Percentiles rank a stretch among this genome's conserved stretches.
phyloP scores from a whole-genome alignment of 2,797 vertebrate species.

The Hyperoplus immaculatus region DNA sequence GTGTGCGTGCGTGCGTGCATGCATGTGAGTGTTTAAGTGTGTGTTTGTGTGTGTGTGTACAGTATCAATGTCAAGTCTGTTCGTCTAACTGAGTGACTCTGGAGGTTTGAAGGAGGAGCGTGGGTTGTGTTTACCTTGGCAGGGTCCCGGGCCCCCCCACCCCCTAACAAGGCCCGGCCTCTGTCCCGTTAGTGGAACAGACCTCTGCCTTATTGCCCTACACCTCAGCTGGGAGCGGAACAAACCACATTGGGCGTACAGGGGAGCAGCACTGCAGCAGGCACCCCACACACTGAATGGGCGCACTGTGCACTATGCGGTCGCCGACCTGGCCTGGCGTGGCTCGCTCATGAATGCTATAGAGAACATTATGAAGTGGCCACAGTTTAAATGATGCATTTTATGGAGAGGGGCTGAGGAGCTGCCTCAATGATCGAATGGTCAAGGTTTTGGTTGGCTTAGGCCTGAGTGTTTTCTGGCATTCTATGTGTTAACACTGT shows the following conservation, averaged over 20 bases:
- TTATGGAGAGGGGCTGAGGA: conserved; percentile 42
- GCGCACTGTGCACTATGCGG: conserved; percentile 67
- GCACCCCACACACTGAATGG: conserved; percentile 78
- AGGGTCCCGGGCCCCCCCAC: conserved; percentile 42
- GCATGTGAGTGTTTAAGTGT: conserved; percentile 37
- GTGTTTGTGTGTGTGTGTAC: conserved; percentile 29
- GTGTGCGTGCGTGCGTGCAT: conserved; percentile 24
- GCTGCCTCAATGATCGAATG: conserved; percentile 33
- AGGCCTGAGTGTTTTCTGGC: conserved; percentile 24
- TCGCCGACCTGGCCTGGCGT: conserved; percentile 30
- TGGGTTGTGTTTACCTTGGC: conserved; percentile 85
- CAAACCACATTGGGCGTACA: conserved; percentile 75
- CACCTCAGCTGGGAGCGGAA: conserved; percentile 76
- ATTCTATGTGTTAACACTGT: conserved; percentile 32
- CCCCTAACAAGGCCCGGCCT: conserved; percentile 54
- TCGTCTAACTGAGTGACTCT: conserved; percentile 64
- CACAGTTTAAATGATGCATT: conserved; percentile 72
- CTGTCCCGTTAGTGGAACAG: conserved; percentile 76
- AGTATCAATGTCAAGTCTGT: conserved; percentile 81
- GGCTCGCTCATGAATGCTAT: conserved; percentile 57
- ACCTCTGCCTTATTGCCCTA: conserved; percentile 79
- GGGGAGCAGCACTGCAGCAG: conserved; percentile 64
- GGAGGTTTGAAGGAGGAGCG: conserved; percentile 51
- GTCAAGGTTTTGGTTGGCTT: conserved; percentile 35
- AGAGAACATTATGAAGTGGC: conserved; percentile 51